phyloP scores from a whole-genome alignment of 2,113 vertebrate genomes.

The Elachura formosa region DNA sequence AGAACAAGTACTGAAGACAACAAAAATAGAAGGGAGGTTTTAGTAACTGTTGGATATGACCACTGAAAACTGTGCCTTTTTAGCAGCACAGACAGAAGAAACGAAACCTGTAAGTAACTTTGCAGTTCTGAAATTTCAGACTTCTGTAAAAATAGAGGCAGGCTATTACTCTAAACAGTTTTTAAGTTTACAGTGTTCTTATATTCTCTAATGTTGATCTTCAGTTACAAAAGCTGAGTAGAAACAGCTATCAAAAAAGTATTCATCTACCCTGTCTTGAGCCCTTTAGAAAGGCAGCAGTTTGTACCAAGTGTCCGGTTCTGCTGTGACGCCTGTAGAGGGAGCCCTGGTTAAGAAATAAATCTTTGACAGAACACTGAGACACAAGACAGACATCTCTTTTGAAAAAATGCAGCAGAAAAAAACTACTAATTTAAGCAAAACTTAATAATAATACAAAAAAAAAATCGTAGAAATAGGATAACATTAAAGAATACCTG shows the following conservation, averaged over 20 bases:
- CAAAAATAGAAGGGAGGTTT: background rate
- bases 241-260: background rate
- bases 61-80: background rate
- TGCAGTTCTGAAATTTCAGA: background rate
- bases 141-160: background rate
- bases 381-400: background rate
- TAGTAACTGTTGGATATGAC: background rate
- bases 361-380: background rate
- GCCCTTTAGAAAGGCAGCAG: background rate
- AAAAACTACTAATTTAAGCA: background rate
- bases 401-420: background rate
- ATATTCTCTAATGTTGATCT: background rate
- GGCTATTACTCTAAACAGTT: background rate
- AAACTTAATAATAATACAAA: background rate
- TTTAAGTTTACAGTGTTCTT: background rate
- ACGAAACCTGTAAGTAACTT: background rate
- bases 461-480: background rate
- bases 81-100: background rate
- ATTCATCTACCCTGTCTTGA: background rate
- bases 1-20: background rate
- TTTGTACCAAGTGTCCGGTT: background rate
- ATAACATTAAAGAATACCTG: background rate
- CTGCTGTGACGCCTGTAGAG: slow-evolving; percentile 15
- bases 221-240: background rate
- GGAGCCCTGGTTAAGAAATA: slow-evolving; percentile 17